phyloP scores from a whole-genome alignment of 2,888 invertebrate genomes.

The Hypomecis atomaria region DNA sequence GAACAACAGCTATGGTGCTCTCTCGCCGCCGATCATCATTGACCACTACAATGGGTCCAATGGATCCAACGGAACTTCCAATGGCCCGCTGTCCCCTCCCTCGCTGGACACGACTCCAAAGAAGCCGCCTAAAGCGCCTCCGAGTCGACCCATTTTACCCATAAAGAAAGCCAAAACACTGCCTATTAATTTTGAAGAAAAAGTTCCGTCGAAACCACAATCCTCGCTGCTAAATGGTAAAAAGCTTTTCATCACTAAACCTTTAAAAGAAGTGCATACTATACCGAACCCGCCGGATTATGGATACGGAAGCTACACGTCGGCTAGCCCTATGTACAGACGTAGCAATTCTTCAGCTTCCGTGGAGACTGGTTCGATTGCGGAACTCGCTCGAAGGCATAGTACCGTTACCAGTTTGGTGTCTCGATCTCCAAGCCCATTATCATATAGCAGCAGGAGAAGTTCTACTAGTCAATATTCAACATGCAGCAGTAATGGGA shows the following conservation, averaged over 20 bases:
- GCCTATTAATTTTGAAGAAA: constrained; percentile 76
- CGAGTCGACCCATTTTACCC: constrained; percentile 69
- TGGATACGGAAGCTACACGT: constrained; percentile 62
- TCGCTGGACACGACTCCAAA: constrained; percentile 73
- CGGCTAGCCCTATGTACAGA: constrained; percentile 72
- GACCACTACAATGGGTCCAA: constrained; percentile 39
- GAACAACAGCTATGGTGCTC: constrained; percentile 48
- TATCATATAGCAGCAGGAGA: constrained; percentile 68
- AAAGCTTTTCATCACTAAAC: constrained; percentile 73
- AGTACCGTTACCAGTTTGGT: constrained; percentile 64
- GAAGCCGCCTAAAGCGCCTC: constrained; percentile 76
- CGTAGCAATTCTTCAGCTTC: constrained; percentile 71
- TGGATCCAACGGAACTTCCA: constrained; percentile 58
- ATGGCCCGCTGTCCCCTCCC: constrained; percentile 73
- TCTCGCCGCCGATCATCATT: constrained; percentile 33
- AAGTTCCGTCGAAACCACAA: constrained; percentile 64
- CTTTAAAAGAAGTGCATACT: constrained; percentile 75
- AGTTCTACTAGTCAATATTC: constrained; percentile 78
- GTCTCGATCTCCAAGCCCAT: constrained; percentile 86
- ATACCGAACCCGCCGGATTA: constrained; percentile 60
- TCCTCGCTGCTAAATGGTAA: constrained; percentile 67
- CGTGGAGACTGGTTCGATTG: constrained; percentile 80
- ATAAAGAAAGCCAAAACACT: constrained; percentile 78
- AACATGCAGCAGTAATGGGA: constrained; percentile 78
- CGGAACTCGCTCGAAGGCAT: constrained; percentile 77